Conservation (phyloP, 2,888 invertebrate genomes). For the Heteromyza rotundicornis region DNA sequence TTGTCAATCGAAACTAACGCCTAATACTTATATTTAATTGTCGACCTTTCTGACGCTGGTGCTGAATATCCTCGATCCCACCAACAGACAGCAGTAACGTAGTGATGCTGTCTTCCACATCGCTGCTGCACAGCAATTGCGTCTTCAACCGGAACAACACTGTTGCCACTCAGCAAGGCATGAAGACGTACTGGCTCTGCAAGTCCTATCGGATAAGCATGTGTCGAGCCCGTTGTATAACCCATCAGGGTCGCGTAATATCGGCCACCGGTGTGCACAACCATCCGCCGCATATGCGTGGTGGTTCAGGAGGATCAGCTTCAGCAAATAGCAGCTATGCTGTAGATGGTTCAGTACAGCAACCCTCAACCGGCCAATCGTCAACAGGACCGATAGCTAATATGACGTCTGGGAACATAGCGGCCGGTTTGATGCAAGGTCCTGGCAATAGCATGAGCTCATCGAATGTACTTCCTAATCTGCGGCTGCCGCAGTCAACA, state of each 20-base stretch:
- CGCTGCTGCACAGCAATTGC: conserved; percentile 61
- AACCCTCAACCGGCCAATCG: conserved; percentile 6
- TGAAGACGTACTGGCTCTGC: conserved; percentile 64
- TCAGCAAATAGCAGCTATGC: conserved; percentile 8
- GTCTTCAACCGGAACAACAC: conserved; percentile 64
- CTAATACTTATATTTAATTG: conserved; percentile 48
- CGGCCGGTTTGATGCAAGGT: neutral
- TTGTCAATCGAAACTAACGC: conserved; percentile 37
- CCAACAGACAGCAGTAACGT: conserved; percentile 60
- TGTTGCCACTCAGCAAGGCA: conserved; percentile 63
- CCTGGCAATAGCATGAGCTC: neutral
- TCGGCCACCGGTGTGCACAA: conserved; percentile 63
- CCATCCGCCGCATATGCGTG: conserved; percentile 62
- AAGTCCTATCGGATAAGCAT: conserved; percentile 63
- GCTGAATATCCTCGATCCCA: no score
- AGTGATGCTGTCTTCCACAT: conserved; percentile 63
- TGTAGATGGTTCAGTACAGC: neutral
- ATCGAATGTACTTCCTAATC: neutral
- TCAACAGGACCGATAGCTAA: neutral
- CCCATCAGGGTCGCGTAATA: conserved; percentile 62
- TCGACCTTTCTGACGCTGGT: conserved; percentile 5
- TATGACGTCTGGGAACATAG: neutral
- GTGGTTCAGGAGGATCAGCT: conserved; percentile 22
- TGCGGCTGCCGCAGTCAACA: conserved; percentile 5
- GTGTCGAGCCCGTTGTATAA: conserved; percentile 63